Evolutionary conservation across 2,113 vertebrate genomes (phyloP).

Genomic region (Aegotheles bennettii): DNA sequence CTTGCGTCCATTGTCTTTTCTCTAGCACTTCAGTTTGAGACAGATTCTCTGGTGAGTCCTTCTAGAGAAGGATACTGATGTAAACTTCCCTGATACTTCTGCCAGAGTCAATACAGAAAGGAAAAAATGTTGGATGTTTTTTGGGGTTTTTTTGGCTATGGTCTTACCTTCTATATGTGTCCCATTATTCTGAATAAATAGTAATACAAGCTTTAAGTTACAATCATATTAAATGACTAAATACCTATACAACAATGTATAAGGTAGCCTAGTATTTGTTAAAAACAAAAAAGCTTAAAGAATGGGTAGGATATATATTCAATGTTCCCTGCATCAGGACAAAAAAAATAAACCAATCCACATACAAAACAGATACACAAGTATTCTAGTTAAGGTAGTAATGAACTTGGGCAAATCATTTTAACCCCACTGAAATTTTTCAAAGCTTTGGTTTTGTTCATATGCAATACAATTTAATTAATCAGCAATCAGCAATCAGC

Average conservation of each 20-base stretch:
- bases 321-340: not conserved
- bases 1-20: not conserved
- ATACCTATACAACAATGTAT: not conserved
- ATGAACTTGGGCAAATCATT: not conserved
- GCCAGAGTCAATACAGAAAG: not conserved
- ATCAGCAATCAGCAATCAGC: not conserved
- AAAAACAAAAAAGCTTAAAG: not conserved
- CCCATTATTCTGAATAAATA: not conserved
- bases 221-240: not conserved
- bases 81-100: not conserved
- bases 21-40: not conserved
- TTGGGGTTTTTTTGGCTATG: not conserved
- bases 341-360: too few species aligned
- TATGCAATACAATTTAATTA: not conserved
- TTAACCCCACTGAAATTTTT: not conserved
- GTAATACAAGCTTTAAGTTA: not conserved
- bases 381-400: not conserved
- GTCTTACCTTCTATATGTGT: not conserved
- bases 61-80: not conserved
- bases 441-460: not conserved
- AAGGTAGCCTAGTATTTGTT: not conserved
- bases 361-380: not conserved
- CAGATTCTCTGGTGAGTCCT: not conserved
- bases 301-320: not conserved
- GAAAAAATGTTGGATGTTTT: not conserved